These are phyloP conservation scores for Indicator maculatus DNA, from an alignment of 2,113 vertebrate genomes.

Conservation along the genomic window DNA sequence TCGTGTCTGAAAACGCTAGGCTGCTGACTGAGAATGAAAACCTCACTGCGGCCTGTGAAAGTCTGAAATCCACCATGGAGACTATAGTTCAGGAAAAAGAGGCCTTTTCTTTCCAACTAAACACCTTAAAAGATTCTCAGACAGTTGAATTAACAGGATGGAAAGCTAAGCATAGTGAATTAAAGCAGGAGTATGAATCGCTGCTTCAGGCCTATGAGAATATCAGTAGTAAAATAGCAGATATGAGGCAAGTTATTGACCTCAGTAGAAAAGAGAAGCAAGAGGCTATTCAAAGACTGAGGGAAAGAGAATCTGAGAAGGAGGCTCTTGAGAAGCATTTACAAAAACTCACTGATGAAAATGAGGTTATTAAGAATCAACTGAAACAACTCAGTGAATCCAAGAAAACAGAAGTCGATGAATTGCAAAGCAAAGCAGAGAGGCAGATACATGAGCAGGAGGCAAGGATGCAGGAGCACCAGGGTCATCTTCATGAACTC, in stretches of 20 bases:
- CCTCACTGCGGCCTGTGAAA: conserved; percentile 85
- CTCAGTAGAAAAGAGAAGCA: conserved; percentile 81
- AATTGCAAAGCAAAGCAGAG: conserved; percentile 77
- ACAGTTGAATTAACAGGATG: conserved; percentile 86
- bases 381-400: conserved; percentile 72
- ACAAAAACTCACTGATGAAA: conserved; percentile 73
- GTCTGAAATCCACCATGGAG: conserved; percentile 87
- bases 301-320: conserved; percentile 73
- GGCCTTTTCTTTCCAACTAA: conserved; percentile 87
- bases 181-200: conserved; percentile 88
- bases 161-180: conserved; percentile 84
- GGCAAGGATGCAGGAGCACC: conserved; percentile 55
- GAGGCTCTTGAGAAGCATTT: conserved; percentile 68
- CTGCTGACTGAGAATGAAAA: conserved; percentile 82
- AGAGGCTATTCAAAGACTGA: conserved; percentile 75
- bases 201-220: conserved; percentile 88
- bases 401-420: conserved; percentile 71
- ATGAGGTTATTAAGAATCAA: conserved; percentile 70
- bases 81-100: conserved; percentile 88
- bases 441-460: conserved; percentile 65
- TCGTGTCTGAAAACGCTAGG: conserved; percentile 69
- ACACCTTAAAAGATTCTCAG: conserved; percentile 86
- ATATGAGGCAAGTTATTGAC: conserved; percentile 86
- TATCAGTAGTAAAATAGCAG: conserved; percentile 85
- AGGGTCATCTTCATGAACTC: conserved; percentile 57